Base-by-base conservation (phyloP, 2,888 invertebrate genomes). In the Apantesis nais region DNA sequence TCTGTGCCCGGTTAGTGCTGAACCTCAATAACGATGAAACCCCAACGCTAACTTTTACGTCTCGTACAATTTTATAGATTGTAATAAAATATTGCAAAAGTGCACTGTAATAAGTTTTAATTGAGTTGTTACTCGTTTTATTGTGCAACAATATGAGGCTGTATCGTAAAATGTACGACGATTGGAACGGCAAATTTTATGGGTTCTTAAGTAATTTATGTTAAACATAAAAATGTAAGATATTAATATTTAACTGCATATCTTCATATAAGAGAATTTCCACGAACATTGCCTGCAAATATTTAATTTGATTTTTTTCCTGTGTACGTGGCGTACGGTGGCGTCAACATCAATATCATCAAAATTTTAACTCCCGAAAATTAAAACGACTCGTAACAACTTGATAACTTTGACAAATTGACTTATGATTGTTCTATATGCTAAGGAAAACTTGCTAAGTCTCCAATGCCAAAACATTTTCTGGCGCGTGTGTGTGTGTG, bases 101-200 rank as follows among this genome's bases (percentile, higher is more conserved):
- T 78, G 78, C 78, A 74, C 62, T 66, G 73, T 75, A 78, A 80
- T 63, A 69, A 58, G 63, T 79, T 75, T 78, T 79, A 80, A 80
- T 80, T 78, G 71, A 74, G 72, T 66, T 66, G 70, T 79, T 74
- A 72, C 61, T 72, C 62, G 37, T 72, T 76, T 78, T 71, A 79
- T 74, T 79, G 62, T 66, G 68, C 70, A 79, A 79, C 72, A 72
- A 31, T 62, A 68, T 63, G 25, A 31, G 31, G 31, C 9, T 25
- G 55, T 16, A 67, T 41, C 29, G 19, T 48, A 48, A 29, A 64
- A 31, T 31, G 44, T 64, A 34, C 0, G 41, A 44, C 29, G 44
- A 64, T 64, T 31, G 41, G 31, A 55, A 55, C 25, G 58, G 71
- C 62, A 67, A 64, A 67, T 64, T 68, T 74, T 73, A 71, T 67